Base-by-base conservation (phyloP, 2,888 invertebrate genomes). In the Agrochola lychnidis region DNA sequence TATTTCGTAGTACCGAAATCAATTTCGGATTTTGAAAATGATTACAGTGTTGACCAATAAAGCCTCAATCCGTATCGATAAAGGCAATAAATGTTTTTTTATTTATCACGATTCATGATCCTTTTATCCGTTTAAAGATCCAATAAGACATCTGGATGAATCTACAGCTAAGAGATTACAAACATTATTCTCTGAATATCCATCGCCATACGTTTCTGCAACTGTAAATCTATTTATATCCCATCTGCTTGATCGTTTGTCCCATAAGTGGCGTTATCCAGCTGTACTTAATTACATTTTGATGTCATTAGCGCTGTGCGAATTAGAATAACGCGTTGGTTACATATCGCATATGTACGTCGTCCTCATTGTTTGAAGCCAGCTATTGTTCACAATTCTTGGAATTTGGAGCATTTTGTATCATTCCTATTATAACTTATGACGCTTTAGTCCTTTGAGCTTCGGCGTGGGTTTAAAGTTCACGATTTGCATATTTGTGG, bases 241-340 rank as follows among this genome's bases (percentile, higher is more conserved):
- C 16, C 73, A 66, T 80, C 73, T 79, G 78, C 63, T 77, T 71
- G 56, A 79, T 76, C 59, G 71, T 53, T 70, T 74, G 84, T 83
- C 84, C 74, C 59, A 56, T 69, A 78, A 77, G 66, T 76, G 73
- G 48, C 77, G 71, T 86, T 88, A 81, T 76, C 73, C 85, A 82
- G 87, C 79, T 81, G 88, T 78, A 73, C 80, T 87, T 89, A 89
- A 90, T 91, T 83, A 87, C 80, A 48, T 83, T 90, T 87, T 88
- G 88, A 91, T 88, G 85, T 85, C 82, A 82, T 91, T 90, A 90
- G 77, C 72, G 75, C 61, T 72, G 72, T 83, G 86, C 83, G 86
- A 90, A 89, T 89, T 83, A 79, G 70, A 81, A 85, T 88, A 84
- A 84, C 71, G 82, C 81, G 84, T 82, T 78, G 78, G 81, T 79